Percentiles rank a stretch among this genome's conserved stretches.
phyloP scores from a whole-genome alignment of 2,888 invertebrate genomes.

The Sarcophaga caerulescens region DNA sequence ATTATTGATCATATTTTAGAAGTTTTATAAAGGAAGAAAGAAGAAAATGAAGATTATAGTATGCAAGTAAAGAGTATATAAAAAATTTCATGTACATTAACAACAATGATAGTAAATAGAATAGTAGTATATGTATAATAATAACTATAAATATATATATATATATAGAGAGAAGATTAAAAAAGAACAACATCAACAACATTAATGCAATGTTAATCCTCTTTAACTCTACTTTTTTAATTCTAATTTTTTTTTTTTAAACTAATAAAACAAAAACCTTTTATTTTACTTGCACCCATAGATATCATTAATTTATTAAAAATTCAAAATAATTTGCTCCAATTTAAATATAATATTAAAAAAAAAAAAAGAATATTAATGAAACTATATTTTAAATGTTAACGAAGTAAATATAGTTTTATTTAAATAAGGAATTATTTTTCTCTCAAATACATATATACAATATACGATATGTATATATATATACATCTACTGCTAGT shows the following conservation, averaged over 20 bases:
- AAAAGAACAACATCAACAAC: no score
- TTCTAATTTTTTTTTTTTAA: constrained; percentile 17
- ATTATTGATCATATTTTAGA: constrained; percentile 47
- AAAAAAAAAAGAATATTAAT: constrained; percentile 21
- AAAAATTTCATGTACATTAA: constrained; percentile 40
- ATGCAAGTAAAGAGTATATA: no score
- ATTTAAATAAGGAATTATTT: neutral
- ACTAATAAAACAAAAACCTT: constrained; percentile 16
- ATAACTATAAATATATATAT: neutral
- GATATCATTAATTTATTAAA: constrained; percentile 32
- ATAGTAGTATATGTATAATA: constrained; percentile 8
- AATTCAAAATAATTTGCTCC: constrained; percentile 26
- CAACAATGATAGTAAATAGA: constrained; percentile 13
- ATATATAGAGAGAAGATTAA: neutral
- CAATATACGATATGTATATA: no score
- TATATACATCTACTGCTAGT: no score
- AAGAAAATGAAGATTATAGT: no score
- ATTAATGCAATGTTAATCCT: neutral
- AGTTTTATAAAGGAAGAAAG: constrained; percentile 32
- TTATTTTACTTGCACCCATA: constrained; percentile 18
- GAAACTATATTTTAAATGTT: constrained; percentile 42
- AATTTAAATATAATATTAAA: constrained; percentile 24
- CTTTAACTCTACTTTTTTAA: neutral
- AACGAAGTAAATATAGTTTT: constrained; percentile 61
- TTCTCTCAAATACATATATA: no score